Evolutionary conservation across 2,888 invertebrate species (phyloP).

Genomic region (Leuctra nigra): DNA sequence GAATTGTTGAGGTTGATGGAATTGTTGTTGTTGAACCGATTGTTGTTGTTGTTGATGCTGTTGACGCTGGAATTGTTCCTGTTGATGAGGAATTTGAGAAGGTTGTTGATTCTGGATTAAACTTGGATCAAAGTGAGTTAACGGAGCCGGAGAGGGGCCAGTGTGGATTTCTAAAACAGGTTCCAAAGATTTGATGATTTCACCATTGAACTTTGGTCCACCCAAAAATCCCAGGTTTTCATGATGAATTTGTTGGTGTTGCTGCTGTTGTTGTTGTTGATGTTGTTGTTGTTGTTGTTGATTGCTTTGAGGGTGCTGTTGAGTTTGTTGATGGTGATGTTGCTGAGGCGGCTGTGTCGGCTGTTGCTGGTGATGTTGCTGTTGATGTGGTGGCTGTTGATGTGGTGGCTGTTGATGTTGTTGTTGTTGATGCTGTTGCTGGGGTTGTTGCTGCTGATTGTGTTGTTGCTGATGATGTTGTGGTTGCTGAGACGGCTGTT

Average conservation of each 20-base stretch:
- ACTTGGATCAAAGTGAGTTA: neutral
- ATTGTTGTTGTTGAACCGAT: slow-evolving; percentile 20
- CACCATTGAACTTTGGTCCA: slow-evolving; percentile 41
- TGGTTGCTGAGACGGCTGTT: slow-evolving; percentile 25
- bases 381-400: slow-evolving; percentile 29
- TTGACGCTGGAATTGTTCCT: slow-evolving; percentile 27
- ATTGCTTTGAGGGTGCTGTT: slow-evolving; percentile 34
- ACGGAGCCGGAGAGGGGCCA: neutral
- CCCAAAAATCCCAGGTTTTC: slow-evolving; percentile 7
- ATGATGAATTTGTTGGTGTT: slow-evolving; percentile 21
- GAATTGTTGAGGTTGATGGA: neutral
- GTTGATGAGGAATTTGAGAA: slow-evolving; percentile 14
- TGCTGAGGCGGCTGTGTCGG: slow-evolving; percentile 31
- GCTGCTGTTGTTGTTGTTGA: slow-evolving; percentile 38
- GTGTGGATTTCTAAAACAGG: slow-evolving; percentile 61
- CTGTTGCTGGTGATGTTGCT: slow-evolving; percentile 23
- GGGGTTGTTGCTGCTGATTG: slow-evolving; percentile 30
- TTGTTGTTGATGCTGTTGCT: slow-evolving; percentile 29
- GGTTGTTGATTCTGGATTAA: slow-evolving; percentile 21
- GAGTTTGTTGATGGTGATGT: slow-evolving; percentile 34
- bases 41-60: slow-evolving; percentile 27
- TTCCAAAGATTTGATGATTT: slow-evolving; percentile 61
- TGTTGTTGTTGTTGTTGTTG: slow-evolving; percentile 38
- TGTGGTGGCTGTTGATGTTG: slow-evolving; percentile 36
- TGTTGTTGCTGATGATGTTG: slow-evolving; percentile 24